Conservation (phyloP, 2,797 vertebrate genomes). For the Syndactyla subalaris region DNA sequence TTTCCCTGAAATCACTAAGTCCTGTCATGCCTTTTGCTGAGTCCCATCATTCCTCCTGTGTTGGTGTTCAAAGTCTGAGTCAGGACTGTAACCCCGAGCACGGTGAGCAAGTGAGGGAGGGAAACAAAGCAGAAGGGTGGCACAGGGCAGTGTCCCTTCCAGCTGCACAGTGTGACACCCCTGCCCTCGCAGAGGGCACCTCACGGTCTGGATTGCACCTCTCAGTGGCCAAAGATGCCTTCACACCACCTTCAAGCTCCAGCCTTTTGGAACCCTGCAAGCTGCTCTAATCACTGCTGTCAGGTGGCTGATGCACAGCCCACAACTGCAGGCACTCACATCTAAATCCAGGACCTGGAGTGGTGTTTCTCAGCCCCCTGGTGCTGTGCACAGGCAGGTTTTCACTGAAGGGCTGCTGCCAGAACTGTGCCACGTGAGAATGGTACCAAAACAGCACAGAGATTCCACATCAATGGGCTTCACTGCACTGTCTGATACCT, state of each 20-base stretch:
- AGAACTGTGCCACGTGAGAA: not conserved
- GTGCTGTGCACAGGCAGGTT: not conserved
- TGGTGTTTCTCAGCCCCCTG: not conserved
- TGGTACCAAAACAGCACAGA: not conserved
- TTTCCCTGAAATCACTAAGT: not conserved
- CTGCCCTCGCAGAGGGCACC: not conserved
- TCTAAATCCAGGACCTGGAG: not conserved
- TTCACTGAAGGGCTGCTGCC: not conserved
- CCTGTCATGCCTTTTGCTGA: not conserved
- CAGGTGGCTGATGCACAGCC: not conserved
- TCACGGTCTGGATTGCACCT: rapidly evolving
- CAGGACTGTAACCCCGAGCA: not conserved
- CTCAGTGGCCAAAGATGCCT: not conserved
- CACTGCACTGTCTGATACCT: not conserved
- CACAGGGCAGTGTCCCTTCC: not conserved
- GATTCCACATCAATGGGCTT: not conserved
- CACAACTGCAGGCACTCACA: not conserved
- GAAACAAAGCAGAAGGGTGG: not conserved
- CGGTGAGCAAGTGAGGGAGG: rapidly evolving
- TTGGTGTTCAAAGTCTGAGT: not conserved
- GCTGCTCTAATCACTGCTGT: not conserved
- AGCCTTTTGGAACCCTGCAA: not conserved
- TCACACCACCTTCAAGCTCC: not conserved
- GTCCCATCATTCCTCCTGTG: not conserved
- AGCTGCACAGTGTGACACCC: rapidly evolving